Evolutionary conservation across 2,797 vertebrate species (phyloP).

Genomic region (Thaleichthys pacificus): DNA sequence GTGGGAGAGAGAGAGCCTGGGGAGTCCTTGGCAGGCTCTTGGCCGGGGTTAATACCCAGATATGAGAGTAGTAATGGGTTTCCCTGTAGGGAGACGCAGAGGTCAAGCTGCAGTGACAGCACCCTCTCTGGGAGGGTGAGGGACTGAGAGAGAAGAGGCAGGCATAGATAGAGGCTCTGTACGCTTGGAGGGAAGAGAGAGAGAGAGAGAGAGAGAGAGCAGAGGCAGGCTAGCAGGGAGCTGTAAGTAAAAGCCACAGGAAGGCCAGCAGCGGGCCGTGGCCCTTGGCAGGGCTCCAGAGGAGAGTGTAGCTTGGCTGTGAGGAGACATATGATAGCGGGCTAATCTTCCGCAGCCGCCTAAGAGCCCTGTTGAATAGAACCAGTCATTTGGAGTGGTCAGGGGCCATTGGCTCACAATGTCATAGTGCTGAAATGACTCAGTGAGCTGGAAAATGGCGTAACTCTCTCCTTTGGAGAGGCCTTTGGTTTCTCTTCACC

Average conservation of each 20-base stretch:
- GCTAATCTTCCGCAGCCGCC: not conserved
- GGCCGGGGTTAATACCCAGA: too few species aligned
- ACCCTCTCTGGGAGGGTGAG: not conserved
- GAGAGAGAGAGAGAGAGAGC: not conserved
- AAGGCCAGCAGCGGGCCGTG: not conserved
- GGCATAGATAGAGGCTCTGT: not conserved
- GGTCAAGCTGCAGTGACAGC: not conserved
- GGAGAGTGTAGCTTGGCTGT: not conserved
- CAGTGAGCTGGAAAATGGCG: constrained; percentile 1
- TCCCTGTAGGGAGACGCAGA: not conserved
- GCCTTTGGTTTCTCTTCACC: not conserved
- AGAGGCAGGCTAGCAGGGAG: not conserved
- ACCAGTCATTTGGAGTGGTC: not conserved
- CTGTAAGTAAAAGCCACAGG: not conserved
- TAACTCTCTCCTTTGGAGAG: not conserved
- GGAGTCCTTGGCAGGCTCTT: not conserved
- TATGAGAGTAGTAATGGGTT: not conserved
- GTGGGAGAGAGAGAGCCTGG: not conserved
- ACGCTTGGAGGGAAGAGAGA: not conserved
- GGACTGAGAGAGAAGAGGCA: not conserved
- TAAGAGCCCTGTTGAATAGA: not conserved
- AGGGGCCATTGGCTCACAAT: not conserved
- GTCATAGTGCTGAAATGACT: not conserved
- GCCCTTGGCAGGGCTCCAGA: not conserved
- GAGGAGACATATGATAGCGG: not conserved